These are phyloP conservation scores for Hymenochirus boettgeri DNA, from an alignment of 2,113 vertebrate species.

Conservation along the genomic window DNA sequence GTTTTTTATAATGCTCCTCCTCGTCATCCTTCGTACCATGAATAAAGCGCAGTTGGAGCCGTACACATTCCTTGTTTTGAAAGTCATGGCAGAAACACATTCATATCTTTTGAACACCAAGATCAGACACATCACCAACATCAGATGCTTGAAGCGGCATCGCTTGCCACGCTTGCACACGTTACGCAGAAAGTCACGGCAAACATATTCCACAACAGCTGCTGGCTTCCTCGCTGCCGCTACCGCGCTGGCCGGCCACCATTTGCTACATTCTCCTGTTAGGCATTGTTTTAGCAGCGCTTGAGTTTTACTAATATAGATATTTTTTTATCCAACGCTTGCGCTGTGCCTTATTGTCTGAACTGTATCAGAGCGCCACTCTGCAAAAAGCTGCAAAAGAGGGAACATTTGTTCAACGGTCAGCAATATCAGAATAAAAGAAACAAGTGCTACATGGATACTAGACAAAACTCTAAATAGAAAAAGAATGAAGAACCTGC, in stretches of 20 bases:
- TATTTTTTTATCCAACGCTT: constrained; percentile 10
- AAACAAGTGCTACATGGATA: too few relatives aligned
- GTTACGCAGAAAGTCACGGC: constrained; percentile 90
- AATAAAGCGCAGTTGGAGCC: constrained; percentile 89
- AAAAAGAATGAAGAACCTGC: too few relatives aligned
- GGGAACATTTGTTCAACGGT: constrained; percentile 29
- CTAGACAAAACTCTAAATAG: too few relatives aligned
- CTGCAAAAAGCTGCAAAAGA: constrained; percentile 37
- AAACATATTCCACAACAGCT: constrained; percentile 73
- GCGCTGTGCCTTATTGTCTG: constrained; percentile 28
- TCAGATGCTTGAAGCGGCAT: constrained; percentile 94
- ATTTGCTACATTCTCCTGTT: constrained; percentile 78
- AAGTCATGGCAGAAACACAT: constrained; percentile 97
- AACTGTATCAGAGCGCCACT: constrained; percentile 25
- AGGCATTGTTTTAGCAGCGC: constrained; percentile 66
- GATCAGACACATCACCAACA: constrained; percentile 85
- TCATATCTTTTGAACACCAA: constrained; percentile 96
- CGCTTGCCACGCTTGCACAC: constrained; percentile 94
- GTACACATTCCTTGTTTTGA: constrained; percentile 93
- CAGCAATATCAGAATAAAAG: neutral
- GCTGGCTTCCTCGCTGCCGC: constrained; percentile 58
- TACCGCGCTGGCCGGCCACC: constrained; percentile 64
- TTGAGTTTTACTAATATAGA: constrained; percentile 13
- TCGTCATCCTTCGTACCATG: constrained; percentile 95
- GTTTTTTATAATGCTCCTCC: constrained; percentile 94